These are phyloP conservation scores for Sminthopsis crassicaudata DNA, from an alignment of 2,113 vertebrate species.

Conservation along the genomic window DNA sequence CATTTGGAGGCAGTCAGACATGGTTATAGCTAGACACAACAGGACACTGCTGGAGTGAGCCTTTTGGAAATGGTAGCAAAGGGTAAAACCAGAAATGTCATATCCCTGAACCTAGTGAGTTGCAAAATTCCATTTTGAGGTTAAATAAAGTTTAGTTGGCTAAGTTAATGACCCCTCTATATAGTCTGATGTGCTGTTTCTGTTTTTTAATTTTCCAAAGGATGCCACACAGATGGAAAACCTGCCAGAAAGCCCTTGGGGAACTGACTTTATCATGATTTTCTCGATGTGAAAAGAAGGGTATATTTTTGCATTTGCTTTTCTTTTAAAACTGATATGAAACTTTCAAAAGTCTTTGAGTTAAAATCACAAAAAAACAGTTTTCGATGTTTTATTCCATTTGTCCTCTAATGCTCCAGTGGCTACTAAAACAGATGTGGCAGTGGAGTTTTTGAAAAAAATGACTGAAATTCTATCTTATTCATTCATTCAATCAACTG, in stretches of 20 bases:
- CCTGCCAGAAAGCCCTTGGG: not conserved
- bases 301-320: not conserved
- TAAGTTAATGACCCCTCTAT: not conserved
- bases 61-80: not conserved
- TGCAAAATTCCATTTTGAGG: not conserved
- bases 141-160: rapidly evolving
- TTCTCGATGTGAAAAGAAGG: not conserved
- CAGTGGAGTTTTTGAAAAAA: not conserved
- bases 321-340: not conserved
- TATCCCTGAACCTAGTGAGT: not conserved
- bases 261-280: not conserved
- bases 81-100: not conserved
- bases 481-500: not conserved
- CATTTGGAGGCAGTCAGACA: constrained; percentile 52
- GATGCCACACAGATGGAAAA: not conserved
- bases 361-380: not conserved
- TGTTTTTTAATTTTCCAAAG: not conserved
- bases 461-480: not conserved
- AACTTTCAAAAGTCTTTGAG: not conserved
- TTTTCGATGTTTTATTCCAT: not conserved
- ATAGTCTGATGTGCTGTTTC: rapidly evolving
- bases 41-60: constrained; percentile 2
- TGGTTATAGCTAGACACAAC: constrained; percentile 46
- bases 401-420: not conserved
- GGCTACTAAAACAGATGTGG: not conserved